Base-by-base conservation (phyloP, 2,888 invertebrate species). In the Anagyrus pseudococci region DNA sequence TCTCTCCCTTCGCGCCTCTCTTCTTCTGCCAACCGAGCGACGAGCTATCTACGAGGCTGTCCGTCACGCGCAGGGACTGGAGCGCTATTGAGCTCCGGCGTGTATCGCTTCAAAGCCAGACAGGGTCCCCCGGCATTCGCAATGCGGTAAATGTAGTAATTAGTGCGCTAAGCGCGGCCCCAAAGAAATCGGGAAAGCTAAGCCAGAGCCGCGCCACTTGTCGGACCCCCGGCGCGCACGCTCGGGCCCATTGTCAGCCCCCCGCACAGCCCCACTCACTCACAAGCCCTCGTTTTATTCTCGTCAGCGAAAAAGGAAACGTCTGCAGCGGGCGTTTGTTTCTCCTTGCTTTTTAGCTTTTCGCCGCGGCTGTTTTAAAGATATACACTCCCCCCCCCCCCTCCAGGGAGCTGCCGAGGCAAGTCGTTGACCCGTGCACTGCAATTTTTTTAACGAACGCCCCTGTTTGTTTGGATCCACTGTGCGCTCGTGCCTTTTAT, bases 141-240 rank as follows among this genome's bases (percentile, higher is more conserved):
- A 29, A 41, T 19, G 15, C 2, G 10, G 53, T 29, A 55, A 49
- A 37, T 43, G 33, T 41, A 47, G 44, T 44, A 49, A 61, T 61
- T 56, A 60, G 47, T 43, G 48, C 20, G 3, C 8, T n/a, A n/a
- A n/a, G n/a, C n/a, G n/a, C n/a, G n/a, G 33, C 33, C 2, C 8
- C 4, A 2, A 8, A 37, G 8, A 37, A 37, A 37, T 37, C 33
- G 33, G 8, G 3, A 15, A 8, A 37, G 10, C 29, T 29, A n/a
- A n/a, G n/a, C n/a, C n/a, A n/a, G n/a, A n/a, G n/a, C n/a, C n/a
- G n/a, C n/a, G n/a, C n/a, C n/a, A n/a, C n/a, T n/a, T n/a, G n/a
- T n/a, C n/a, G n/a, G n/a, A n/a, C n/a, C n/a, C n/a, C n/a, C n/a
- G n/a, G n/a, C n/a, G n/a, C n/a, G n/a, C n/a, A n/a, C n/a, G n/a